Evolutionary conservation across 2,888 invertebrate genomes (phyloP), one percentile per base, ranked within the genome.

Genomic region (Mythimna impura): DNA sequence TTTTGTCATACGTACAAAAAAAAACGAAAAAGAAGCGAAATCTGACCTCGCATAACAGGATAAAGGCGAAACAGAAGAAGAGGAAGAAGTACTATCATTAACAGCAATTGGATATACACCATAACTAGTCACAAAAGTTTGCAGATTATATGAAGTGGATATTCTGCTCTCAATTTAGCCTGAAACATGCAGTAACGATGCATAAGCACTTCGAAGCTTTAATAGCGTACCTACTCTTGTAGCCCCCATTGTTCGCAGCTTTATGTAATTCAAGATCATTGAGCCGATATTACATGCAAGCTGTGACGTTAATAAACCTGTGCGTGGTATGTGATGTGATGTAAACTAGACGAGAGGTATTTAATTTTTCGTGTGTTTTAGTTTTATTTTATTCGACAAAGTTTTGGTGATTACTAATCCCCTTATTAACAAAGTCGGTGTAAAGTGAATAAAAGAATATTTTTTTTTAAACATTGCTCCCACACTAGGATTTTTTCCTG

Each of bases 221-320:
- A 78, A 84, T 77, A 54, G 75, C 68, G 65, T 52, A 54, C 76
- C 62, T 66, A 63, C 79, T 78, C 80, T 75, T 82, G 80, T 79
- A 78, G 70, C 77, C 50, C 1, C 73, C 76, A 87, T 87, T 86
- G 86, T 86, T 73, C 74, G 47, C 47, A 57, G 73, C 30, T 30
- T 86, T 78, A 81, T 72, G 85, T 87, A 86, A 86, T 80, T 79
- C 81, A 83, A 86, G 86, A 86, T 87, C 81, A 86, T 79, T 80
- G 83, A 68, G 62, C 73, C 64, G 87, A 86, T 87, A 87, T 77
- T 77, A 80, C 78, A 78, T 69, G 57, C 70, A 78, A 63, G 57
- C 70, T 83, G 71, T 81, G 67, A 85, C 71, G 14, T 54, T 66
- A 83, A 66, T 30, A 63, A 64, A 79, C 60, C 62, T 68, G 64